A percentile compares a stretch with the other conserved stretches of the same genome.
Conservation (phyloP, 2,797 vertebrate genomes). For the Peromyscus melanophrys region DNA sequence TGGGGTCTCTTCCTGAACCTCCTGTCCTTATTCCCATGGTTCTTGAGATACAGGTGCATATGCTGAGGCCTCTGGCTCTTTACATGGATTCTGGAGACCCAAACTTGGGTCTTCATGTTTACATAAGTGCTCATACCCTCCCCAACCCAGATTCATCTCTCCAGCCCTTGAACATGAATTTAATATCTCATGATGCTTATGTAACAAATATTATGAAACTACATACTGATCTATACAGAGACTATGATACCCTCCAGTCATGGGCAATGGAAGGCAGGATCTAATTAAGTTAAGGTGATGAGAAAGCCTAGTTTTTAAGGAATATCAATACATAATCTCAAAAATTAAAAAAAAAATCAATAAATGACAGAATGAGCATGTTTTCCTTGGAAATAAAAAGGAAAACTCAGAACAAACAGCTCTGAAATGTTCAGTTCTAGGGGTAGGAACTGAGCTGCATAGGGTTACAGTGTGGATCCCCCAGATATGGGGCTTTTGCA, state of each 20-base stretch:
- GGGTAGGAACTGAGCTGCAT: background rate
- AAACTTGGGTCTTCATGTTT: background rate
- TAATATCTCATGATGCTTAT: background rate
- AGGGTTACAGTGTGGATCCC: background rate
- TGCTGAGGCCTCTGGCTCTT: background rate
- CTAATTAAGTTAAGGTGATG: background rate
- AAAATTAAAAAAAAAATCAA: conserved; percentile 1
- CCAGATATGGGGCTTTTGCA: background rate
- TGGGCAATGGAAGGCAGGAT: background rate
- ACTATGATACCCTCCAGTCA: background rate
- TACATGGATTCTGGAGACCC: background rate
- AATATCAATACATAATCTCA: background rate
- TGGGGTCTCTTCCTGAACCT: background rate
- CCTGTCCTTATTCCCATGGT: background rate
- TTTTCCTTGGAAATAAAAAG: background rate
- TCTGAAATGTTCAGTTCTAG: background rate
- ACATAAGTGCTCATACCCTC: background rate
- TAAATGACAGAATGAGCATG: background rate
- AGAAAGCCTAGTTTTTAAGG: background rate
- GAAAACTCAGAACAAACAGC: background rate
- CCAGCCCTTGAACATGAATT: background rate
- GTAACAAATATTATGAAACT: conserved; percentile 8
- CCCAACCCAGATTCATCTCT: background rate
- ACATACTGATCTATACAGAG: background rate
- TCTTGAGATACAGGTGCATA: background rate